Conservation (phyloP, 2,113 vertebrate species). For the Gobiocypris rarus region DNA sequence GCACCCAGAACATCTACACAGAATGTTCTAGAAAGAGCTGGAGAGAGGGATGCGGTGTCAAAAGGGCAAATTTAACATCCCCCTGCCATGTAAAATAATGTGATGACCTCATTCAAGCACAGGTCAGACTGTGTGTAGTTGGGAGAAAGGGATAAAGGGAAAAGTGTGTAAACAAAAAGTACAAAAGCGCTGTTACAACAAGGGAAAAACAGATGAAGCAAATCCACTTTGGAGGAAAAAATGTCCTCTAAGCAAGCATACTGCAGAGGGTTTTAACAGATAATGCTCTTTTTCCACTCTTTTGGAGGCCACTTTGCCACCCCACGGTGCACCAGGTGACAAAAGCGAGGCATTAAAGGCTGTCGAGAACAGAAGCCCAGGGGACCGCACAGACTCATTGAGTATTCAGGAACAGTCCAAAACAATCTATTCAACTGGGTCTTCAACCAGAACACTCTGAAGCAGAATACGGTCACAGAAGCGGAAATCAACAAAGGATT, state of each 20-base stretch:
- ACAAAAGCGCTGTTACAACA: constrained; percentile 32
- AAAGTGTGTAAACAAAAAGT: constrained; percentile 36
- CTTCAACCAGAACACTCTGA: constrained; percentile 2
- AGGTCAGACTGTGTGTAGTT: constrained; percentile 51
- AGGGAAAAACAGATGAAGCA: constrained; percentile 50
- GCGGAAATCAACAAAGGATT: background rate
- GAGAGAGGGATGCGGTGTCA: constrained; percentile 15
- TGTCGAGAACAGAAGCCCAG: constrained; percentile 36
- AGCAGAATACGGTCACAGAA: background rate
- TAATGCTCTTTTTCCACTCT: constrained; percentile 47
- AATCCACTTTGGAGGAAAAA: constrained; percentile 51
- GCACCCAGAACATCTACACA: background rate
- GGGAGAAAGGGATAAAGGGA: constrained; percentile 33
- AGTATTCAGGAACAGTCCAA: constrained; percentile 37
- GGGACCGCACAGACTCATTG: constrained; percentile 42
- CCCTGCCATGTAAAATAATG: constrained; percentile 61
- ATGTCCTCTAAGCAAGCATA: constrained; percentile 56
- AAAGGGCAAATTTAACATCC: constrained; percentile 49
- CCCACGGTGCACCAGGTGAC: constrained; percentile 48
- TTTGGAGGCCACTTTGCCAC: constrained; percentile 40
- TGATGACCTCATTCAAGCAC: constrained; percentile 54
- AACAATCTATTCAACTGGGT: constrained; percentile 40
- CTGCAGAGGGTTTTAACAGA: constrained; percentile 54
- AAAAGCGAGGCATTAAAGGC: constrained; percentile 47
- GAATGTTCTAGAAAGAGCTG: background rate